Conservation (phyloP, 2,888 invertebrate genomes). For the Biston stratarius region DNA sequence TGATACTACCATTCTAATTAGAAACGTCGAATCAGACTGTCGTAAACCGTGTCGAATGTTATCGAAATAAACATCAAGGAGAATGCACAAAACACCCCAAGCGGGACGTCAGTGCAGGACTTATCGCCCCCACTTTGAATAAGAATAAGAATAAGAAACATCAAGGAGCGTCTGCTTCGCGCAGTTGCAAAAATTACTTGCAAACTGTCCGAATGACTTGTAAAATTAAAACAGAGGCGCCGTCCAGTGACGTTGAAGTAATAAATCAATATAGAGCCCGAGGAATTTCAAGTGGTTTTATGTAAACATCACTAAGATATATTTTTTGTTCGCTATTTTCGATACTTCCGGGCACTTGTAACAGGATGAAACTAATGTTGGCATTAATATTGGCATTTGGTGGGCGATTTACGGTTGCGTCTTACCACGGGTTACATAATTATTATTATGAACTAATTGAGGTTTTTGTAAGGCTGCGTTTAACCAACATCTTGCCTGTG, state of each 20-base stretch:
- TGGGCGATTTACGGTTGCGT: slow-evolving; percentile 16
- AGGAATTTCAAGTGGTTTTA: slow-evolving; percentile 58
- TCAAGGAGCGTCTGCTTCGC: slow-evolving; percentile 36
- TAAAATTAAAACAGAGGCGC: slow-evolving; percentile 32
- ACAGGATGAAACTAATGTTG: slow-evolving; percentile 6
- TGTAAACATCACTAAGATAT: slow-evolving; percentile 46
- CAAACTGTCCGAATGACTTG: slow-evolving; percentile 36
- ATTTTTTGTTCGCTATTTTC: slow-evolving; percentile 26
- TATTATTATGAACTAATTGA: background rate
- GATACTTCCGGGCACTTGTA: slow-evolving; percentile 32
- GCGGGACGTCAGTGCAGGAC: no score
- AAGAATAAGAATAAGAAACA: no score
- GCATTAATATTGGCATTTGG: background rate
- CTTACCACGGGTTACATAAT: background rate
- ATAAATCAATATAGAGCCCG: slow-evolving; percentile 51
- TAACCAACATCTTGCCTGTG: no score
- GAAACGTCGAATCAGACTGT: slow-evolving; percentile 13
- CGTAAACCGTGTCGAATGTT: slow-evolving; percentile 35
- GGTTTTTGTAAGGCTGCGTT: background rate
- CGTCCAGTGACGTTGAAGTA: slow-evolving; percentile 45
- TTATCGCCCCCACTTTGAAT: no score
- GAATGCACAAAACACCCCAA: no score
- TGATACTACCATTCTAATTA: slow-evolving; percentile 12
- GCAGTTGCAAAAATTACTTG: slow-evolving; percentile 37
- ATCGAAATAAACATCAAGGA: slow-evolving; percentile 36